A percentile compares a stretch with the other conserved stretches of the same genome.
phyloP scores from a whole-genome alignment of 2,113 vertebrate species.

The Macquaria australasica region DNA sequence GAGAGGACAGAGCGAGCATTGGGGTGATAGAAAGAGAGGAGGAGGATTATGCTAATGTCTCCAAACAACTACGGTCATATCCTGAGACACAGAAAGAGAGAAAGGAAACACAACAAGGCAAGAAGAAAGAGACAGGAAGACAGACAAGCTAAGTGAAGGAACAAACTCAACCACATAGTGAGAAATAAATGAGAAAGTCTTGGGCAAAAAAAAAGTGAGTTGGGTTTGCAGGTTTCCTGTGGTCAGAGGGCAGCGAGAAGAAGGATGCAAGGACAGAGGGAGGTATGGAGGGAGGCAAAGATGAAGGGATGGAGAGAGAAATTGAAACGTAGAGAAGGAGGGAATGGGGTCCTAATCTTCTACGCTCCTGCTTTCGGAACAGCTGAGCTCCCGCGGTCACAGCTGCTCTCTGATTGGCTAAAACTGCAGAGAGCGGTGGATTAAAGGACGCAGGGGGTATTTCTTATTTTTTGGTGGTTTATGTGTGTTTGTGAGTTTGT shows the following conservation, averaged over 20 bases:
- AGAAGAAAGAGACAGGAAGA: conserved; percentile 34
- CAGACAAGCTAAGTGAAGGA: conserved; percentile 10
- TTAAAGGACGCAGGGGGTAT: conserved; percentile 57
- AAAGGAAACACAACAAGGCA: conserved; percentile 1
- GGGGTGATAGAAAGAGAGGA: conserved; percentile 21
- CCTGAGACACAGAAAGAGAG: conserved; percentile 18
- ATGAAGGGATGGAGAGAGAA: conserved; percentile 50
- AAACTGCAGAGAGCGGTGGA: conserved; percentile 41
- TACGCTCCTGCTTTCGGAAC: conserved; percentile 57
- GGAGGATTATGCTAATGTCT: conserved; percentile 75
- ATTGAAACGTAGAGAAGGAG: conserved; percentile 46
- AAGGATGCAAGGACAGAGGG: conserved; percentile 32
- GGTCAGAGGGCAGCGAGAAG: conserved; percentile 37
- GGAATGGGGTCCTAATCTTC: conserved; percentile 77
- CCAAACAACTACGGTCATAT: conserved; percentile 58
- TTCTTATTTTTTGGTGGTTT: conserved; percentile 44
- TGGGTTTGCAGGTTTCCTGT: conserved; percentile 35
- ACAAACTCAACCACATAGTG: conserved; percentile 45
- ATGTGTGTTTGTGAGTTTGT: conserved; percentile 30
- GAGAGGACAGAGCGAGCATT: conserved; percentile 33
- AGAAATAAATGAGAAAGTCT: conserved; percentile 69
- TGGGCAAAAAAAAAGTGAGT: conserved; percentile 33
- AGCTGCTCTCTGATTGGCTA: conserved; percentile 60
- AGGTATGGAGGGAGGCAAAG: conserved; percentile 21
- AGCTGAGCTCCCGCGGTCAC: conserved; percentile 57